Percentiles rank a stretch among this genome's conserved stretches.
Conservation (phyloP, 2,797 vertebrate genomes). For the Fundulus diaphanus region DNA sequence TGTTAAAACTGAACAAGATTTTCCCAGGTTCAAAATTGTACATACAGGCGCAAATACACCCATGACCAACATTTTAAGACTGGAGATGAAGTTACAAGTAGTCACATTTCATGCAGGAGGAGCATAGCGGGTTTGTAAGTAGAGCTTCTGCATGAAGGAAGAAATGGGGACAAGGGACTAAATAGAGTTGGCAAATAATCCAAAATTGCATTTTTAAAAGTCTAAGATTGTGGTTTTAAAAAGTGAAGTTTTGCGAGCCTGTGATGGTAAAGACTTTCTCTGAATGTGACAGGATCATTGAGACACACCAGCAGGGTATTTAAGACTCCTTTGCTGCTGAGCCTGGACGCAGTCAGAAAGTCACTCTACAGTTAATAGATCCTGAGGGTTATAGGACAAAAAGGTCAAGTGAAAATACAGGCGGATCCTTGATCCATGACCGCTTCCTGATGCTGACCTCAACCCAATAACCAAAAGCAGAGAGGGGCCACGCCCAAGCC, state of each 20-base stretch:
- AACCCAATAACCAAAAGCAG: too few relatives aligned
- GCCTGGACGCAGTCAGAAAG: too few relatives aligned
- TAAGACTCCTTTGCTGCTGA: too few relatives aligned
- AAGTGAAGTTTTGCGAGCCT: too few relatives aligned
- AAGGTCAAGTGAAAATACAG: neutral
- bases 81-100: neutral
- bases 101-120: too few relatives aligned
- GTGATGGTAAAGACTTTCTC: neutral
- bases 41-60: neutral
- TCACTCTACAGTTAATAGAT: neutral
- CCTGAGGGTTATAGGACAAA: neutral
- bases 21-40: neutral
- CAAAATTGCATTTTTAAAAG: neutral
- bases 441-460: neutral
- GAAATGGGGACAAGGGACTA: neutral
- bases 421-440: neutral
- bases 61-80: neutral
- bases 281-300: neutral
- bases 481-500: too few relatives aligned
- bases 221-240: neutral
- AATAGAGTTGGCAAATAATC: too few relatives aligned
- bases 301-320: neutral
- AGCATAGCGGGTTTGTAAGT: too few relatives aligned
- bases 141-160: neutral
- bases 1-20: neutral